Conservation (phyloP, 2,113 vertebrate species). For the Microcebus lehilahytsara region DNA sequence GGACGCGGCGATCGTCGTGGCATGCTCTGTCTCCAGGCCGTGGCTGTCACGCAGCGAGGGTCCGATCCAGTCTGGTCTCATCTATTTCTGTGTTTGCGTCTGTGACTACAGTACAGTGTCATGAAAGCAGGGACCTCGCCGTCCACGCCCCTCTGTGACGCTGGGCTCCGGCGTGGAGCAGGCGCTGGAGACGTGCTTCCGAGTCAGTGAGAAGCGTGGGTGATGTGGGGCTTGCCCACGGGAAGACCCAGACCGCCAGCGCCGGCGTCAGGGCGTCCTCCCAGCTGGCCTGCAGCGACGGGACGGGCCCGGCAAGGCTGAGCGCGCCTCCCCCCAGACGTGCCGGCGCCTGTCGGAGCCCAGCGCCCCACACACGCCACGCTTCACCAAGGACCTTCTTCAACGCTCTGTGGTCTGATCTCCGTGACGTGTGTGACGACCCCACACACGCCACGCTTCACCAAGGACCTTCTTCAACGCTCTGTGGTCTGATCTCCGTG, state of each 20-base stretch:
- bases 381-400: background rate
- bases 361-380: rapidly evolving
- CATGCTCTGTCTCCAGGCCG: rapidly evolving
- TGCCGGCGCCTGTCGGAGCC: background rate
- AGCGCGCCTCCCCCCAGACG: background rate
- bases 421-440: too few species aligned
- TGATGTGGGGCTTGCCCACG: background rate
- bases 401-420: background rate
- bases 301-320: rapidly evolving
- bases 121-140: background rate
- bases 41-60: background rate
- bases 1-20: rapidly evolving
- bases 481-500: background rate
- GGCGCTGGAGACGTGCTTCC: background rate
- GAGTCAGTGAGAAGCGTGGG: background rate
- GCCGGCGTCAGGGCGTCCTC: too few species aligned
- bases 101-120: background rate
- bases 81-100: background rate
- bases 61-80: background rate
- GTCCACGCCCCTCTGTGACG: rapidly evolving
- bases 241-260: too few species aligned
- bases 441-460: background rate
- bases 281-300: rapidly evolving
- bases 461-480: rapidly evolving
- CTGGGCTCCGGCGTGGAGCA: rapidly evolving